Base-by-base conservation (phyloP, 2,113 vertebrate genomes). In the Brachyhypopomus occidentalis region DNA sequence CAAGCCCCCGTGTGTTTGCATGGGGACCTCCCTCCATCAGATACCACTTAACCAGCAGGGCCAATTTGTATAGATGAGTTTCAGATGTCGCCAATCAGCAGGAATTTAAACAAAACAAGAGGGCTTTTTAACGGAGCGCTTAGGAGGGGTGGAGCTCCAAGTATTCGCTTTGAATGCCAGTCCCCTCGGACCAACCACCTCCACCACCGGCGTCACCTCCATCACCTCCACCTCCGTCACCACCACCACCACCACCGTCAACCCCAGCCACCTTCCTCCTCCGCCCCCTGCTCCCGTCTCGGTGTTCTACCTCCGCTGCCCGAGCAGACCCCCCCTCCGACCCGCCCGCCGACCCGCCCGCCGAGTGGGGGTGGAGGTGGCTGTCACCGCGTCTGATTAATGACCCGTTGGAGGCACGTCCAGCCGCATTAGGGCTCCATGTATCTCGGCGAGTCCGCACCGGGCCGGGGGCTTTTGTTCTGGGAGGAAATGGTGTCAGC, bases 401-500 rank as follows among this genome's bases (percentile, higher is more conserved):
- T 99, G 97, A 97, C 96, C 96, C 95, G 94, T 91, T 94, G 95
- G 96, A 96, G 96, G 96, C 95, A 95, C 94, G 97, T 98, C 97
- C 97, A 96, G 97, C 96, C 93, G 96, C 95, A 99, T 99, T 98
- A 98, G 96, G 94, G 93, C 94, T 94, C 96, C 95, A 96, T 98
- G 98, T 98, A 98, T 98, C 97, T 97, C 94, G 94, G 91, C 89
- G 89, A 92, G 94, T 96, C 96, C 96, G 95, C 45, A 94, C 85
- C 94, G 96, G 95, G 96, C 93, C 75, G 88, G 89, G 92, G 88
- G 94, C 95, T 97, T 99, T 99, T 99, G 97, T 99, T 98, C 97
- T 97, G 95, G 63, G 93, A 98, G 98, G 97, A 99, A 98, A 97
- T 97, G 93, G 96, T 99, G 96, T 98, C 96, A 97, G 95, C 95